Conservation (phyloP, 2,888 invertebrate genomes). For the Limnephilus auricula region DNA sequence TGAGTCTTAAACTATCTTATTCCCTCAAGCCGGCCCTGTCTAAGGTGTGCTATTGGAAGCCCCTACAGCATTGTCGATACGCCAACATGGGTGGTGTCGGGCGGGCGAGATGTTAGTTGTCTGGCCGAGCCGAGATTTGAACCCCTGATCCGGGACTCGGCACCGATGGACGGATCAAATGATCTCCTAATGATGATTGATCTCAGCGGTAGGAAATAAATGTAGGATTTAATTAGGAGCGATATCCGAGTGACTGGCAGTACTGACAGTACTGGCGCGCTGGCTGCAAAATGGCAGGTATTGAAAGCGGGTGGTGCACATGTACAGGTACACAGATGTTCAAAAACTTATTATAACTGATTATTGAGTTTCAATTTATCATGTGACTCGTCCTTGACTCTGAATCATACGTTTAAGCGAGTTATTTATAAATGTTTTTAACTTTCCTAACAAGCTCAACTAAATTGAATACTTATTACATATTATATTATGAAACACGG, state of each 20-base stretch:
- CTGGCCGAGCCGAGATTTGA: constrained; percentile 14
- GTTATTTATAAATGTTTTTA: not conserved
- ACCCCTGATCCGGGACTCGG: constrained; percentile 50
- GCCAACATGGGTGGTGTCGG: constrained; percentile 16
- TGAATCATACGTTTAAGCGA: not conserved
- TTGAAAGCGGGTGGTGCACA: not conserved
- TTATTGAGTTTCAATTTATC: not conserved
- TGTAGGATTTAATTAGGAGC: constrained; percentile 62
- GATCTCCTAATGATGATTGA: constrained; percentile 65
- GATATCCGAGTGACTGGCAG: constrained; percentile 60
- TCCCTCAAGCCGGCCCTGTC: not conserved
- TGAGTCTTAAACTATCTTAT: not conserved
- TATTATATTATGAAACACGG: no score
- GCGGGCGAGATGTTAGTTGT: not conserved
- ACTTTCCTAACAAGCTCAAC: not conserved
- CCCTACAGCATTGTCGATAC: not conserved
- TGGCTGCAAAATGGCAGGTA: constrained; percentile 38
- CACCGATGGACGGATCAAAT: constrained; percentile 58
- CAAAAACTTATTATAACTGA: not conserved
- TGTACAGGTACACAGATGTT: not conserved
- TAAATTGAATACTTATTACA: not conserved
- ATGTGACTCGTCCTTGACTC: not conserved
- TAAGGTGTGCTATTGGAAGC: not conserved
- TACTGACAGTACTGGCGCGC: not conserved
- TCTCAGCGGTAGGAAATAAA: constrained; percentile 60